These are phyloP conservation scores for Ondatra zibethicus DNA, from an alignment of 2,113 vertebrate species.

Conservation along the genomic window DNA sequence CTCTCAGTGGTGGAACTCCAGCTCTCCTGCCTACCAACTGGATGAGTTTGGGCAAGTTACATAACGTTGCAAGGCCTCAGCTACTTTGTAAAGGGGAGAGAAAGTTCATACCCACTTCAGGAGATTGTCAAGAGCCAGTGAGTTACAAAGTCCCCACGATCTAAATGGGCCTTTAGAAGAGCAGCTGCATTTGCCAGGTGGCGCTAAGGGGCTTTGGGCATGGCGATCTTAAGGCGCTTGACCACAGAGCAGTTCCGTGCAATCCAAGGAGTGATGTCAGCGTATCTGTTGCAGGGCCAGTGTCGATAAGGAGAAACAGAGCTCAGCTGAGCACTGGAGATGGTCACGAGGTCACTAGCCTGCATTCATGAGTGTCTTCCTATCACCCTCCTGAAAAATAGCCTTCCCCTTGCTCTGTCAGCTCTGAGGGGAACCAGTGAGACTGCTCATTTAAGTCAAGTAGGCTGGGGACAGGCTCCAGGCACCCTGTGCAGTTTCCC, in stretches of 20 bases:
- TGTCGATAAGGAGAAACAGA: not conserved
- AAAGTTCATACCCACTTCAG: not conserved
- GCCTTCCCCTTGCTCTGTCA: not conserved
- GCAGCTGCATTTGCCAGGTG: not conserved
- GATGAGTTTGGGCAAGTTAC: not conserved
- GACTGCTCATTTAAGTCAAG: not conserved
- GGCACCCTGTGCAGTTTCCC: not conserved
- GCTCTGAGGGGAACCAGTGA: not conserved
- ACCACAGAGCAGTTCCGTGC: not conserved
- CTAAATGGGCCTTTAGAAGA: not conserved
- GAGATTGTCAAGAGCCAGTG: not conserved
- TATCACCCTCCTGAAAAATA: accelerated
- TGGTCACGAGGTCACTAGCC: not conserved
- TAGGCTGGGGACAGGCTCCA: not conserved
- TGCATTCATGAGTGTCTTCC: not conserved
- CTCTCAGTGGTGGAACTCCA: not conserved
- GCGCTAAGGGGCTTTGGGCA: not conserved
- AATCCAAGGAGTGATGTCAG: not conserved
- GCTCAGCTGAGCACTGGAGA: too few relatives aligned
- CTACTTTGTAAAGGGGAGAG: not conserved
- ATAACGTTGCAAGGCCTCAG: not conserved
- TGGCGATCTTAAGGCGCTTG: not conserved
- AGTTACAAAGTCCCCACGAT: not conserved
- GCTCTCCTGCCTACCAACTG: not conserved
- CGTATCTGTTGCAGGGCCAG: not conserved